phyloP scores from a whole-genome alignment of 2,888 invertebrate genomes.

The Platycnemis pennipes region DNA sequence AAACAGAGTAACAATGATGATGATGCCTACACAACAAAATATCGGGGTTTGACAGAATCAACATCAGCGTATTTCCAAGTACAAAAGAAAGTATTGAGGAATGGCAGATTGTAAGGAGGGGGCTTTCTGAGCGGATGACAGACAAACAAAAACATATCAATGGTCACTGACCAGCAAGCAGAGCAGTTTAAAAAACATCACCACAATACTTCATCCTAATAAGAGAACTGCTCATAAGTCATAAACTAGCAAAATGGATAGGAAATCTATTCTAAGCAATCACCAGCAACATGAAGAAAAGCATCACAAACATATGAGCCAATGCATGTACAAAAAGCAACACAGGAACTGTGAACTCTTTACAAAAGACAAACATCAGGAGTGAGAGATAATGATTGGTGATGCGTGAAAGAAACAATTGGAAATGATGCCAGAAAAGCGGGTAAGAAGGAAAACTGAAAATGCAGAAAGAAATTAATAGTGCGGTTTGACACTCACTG shows the following conservation, averaged over 20 bases:
- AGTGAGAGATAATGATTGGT: too few species aligned
- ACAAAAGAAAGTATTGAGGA: background rate
- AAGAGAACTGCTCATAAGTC: background rate
- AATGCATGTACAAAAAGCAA: background rate
- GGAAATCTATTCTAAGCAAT: background rate
- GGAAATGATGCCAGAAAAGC: background rate
- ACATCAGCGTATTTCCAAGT: background rate
- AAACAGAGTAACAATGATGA: background rate
- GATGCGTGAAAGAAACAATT: background rate
- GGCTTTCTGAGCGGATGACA: background rate
- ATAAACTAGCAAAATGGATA: background rate
- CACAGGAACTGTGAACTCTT: background rate
- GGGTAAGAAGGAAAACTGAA: too few species aligned
- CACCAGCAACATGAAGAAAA: background rate
- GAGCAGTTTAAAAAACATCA: background rate
- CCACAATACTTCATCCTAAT: background rate
- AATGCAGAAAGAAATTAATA: too few species aligned
- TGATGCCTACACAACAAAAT: background rate
- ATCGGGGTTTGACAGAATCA: background rate
- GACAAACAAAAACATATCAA: background rate
- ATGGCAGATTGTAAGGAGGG: background rate
- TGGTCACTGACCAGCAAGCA: background rate
- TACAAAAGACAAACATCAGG: background rate
- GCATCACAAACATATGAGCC: background rate
- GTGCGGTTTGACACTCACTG: too few species aligned